Base-by-base conservation (phyloP, 2,888 invertebrate genomes). In the Xanthia icteritia region DNA sequence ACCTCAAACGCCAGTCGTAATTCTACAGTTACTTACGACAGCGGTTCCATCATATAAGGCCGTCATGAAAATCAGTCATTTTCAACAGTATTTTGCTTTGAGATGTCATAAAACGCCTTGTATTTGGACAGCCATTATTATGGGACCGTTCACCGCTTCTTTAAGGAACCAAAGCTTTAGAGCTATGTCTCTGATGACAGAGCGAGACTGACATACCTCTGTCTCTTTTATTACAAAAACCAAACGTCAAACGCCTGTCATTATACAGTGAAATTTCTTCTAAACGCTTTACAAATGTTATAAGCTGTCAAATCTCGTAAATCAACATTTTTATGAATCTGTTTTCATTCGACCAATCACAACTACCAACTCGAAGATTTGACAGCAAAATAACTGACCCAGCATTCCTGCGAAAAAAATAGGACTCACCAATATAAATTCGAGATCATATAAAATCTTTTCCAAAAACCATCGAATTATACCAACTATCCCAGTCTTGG, bases 381-480 rank as follows among this genome's bases (percentile, higher is more conserved):
- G 8, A 15, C 48, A 39, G 36, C 17, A 5, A 20, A 39, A 11
- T 20, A 39, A 61, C 13, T 11, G 23, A n/a, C 27, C 5, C 27
- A 54, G 4, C 11, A 23, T 17, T 51, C 23, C 15, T 45, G 2
- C 8, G 36, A n/a, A 3, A 39, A 61, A 31, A 76, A 42, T 31
- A 63, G 66, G 56, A 66, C 45, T 0, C 4, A 31, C 27, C 31
- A 56, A 54, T 66, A 27, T 48, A 39, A 69, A 58, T 73, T 83
- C 81, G 83, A 83, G 83, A 83, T 83, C 83, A 83, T 61, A 77
- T 60, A 82, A 85, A 77, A 71, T 60, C 61, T 5, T 68, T 54
- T n/a, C 58, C 67, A 51, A 67, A 81, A 76, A 51, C 82, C 61
- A 31, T 23, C 67, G 15, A 27, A 64, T 61, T 11, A 27, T 61